Evolutionary conservation across 2,797 vertebrate species (phyloP).

Genomic region (Glossophaga mutica): DNA sequence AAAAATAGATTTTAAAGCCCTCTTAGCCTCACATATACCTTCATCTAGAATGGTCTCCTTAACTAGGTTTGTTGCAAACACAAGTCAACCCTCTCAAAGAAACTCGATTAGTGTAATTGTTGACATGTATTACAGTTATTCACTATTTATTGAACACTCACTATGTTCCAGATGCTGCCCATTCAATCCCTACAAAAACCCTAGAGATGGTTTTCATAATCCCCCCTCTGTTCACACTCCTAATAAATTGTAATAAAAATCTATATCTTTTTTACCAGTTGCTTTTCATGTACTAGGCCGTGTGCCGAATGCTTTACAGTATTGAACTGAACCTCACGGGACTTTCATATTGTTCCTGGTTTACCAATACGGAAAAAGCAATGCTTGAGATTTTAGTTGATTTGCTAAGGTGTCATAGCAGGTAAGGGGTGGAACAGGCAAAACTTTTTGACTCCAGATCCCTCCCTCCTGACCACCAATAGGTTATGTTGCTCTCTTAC

Average conservation of each 20-base stretch:
- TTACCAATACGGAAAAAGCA: not conserved
- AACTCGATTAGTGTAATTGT: not conserved
- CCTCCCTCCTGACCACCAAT: not conserved
- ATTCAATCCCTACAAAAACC: not conserved
- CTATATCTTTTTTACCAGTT: not conserved
- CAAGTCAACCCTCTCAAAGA: not conserved
- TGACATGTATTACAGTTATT: not conserved
- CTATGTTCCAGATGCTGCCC: not conserved
- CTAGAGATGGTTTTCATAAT: not conserved
- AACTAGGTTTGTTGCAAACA: not conserved
- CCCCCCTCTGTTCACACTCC: not conserved
- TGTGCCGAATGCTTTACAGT: not conserved
- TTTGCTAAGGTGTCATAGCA: not conserved
- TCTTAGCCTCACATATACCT: not conserved
- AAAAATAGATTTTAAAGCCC: not conserved
- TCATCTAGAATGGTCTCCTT: not conserved
- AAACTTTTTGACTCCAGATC: not conserved
- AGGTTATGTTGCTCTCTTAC: not conserved
- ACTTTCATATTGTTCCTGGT: not conserved
- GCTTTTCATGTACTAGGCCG: not conserved
- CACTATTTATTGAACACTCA: not conserved
- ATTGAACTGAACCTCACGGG: not conserved
- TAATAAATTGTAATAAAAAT: not conserved
- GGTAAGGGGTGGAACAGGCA: not conserved
- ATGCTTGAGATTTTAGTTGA: not conserved